These are phyloP conservation scores for Gymnothorax reevesii DNA, from an alignment of 2,797 vertebrate species.

Conservation along the genomic window DNA sequence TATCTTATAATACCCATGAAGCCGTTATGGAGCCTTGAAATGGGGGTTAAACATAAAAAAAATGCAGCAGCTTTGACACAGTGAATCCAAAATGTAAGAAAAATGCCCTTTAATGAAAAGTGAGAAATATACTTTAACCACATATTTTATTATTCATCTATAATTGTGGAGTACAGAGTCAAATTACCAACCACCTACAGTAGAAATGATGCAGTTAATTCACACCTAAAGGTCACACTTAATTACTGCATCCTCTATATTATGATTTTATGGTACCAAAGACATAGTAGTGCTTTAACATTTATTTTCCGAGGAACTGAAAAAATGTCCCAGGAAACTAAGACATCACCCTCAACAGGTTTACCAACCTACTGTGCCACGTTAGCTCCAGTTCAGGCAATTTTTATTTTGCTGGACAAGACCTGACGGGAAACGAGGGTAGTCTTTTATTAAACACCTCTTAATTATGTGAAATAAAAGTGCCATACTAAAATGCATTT, in stretches of 20 bases:
- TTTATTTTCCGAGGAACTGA: neutral
- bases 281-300: neutral
- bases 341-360: neutral
- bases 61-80: too few relatives aligned
- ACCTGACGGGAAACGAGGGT: neutral
- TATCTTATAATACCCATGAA: too few relatives aligned
- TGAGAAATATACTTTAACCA: too few relatives aligned
- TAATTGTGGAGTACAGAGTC: too few relatives aligned
- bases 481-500: constrained; percentile 29
- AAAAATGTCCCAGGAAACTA: neutral
- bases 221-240: neutral
- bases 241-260: neutral
- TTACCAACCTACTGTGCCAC: neutral
- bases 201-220: neutral
- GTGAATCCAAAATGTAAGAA: too few relatives aligned
- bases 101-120: too few relatives aligned
- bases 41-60: too few relatives aligned
- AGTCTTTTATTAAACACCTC: neutral
- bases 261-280: neutral
- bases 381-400: neutral
- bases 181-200: neutral
- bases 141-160: too few relatives aligned
- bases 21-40: too few relatives aligned
- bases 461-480: constrained; percentile 2
- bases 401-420: neutral